Evolutionary conservation across 1,140 invertebrate species (phyloP).

Genomic region (Diorhabda sublineata): DNA sequence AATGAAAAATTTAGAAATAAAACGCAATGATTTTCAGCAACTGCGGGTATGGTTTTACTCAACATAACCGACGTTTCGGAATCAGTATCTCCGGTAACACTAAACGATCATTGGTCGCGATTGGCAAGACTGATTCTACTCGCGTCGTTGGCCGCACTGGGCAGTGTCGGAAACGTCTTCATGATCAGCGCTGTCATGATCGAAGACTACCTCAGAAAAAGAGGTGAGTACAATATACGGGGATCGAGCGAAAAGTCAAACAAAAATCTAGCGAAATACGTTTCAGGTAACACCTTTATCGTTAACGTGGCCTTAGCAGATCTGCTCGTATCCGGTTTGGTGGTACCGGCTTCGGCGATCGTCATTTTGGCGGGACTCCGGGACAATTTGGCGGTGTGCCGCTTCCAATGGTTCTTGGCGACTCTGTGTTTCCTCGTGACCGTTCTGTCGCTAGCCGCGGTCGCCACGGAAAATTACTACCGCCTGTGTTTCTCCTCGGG

Average conservation of each 20-base stretch:
- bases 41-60: conserved; percentile 25
- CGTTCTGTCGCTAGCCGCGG: conserved; percentile 59
- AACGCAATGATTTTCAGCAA: background rate
- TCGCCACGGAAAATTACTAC: conserved; percentile 61
- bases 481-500: conserved; percentile 54
- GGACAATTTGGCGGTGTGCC: conserved; percentile 58
- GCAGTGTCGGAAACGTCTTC: conserved; percentile 70
- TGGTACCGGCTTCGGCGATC: conserved; percentile 68
- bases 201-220: conserved; percentile 65
- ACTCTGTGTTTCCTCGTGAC: conserved; percentile 63
- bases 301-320: conserved; percentile 76
- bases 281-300: conserved; percentile 71
- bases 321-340: conserved; percentile 65
- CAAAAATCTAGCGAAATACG: background rate
- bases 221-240: conserved; percentile 50
- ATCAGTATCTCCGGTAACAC: conserved; percentile 56
- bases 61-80: conserved; percentile 37
- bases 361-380: conserved; percentile 64
- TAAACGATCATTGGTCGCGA: conserved; percentile 64
- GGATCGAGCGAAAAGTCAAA: too few species aligned
- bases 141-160: conserved; percentile 60
- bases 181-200: conserved; percentile 74
- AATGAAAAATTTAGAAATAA: too few species aligned
- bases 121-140: conserved; percentile 64
- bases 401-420: conserved; percentile 63